Percentiles rank a stretch among this genome's conserved stretches.
These are phyloP conservation scores for Philonicus albiceps DNA, from an alignment of 2,888 invertebrate genomes.

Conservation along the genomic window DNA sequence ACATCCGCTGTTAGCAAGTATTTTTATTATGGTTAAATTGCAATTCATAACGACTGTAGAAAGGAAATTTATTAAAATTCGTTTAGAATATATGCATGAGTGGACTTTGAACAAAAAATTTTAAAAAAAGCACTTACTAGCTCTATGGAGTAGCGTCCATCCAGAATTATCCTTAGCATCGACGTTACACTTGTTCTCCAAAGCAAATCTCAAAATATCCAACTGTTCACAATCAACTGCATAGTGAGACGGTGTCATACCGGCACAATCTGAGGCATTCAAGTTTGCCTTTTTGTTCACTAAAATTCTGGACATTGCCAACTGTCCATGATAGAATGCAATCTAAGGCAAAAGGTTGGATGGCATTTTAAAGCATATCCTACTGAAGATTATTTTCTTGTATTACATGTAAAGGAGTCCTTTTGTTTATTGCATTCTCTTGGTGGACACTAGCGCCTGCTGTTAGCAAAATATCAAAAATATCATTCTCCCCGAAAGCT, in stretches of 20 bases:
- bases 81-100: neutral
- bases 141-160: slow-evolving; percentile 60
- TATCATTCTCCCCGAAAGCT: slow-evolving; percentile 57
- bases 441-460: slow-evolving; percentile 58
- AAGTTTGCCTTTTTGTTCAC: slow-evolving; percentile 60
- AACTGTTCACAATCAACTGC: slow-evolving; percentile 60
- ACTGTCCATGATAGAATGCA: slow-evolving; percentile 59
- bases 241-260: slow-evolving; percentile 60
- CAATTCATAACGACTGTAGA: slow-evolving; percentile 57
- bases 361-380: neutral
- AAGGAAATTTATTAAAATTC: neutral
- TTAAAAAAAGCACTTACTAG: slow-evolving; percentile 53
- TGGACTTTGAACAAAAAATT: too few relatives aligned
- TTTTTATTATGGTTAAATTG: slow-evolving; percentile 56
- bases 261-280: slow-evolving; percentile 58
- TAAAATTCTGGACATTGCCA: slow-evolving; percentile 59
- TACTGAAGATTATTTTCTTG: neutral
- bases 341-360: slow-evolving; percentile 52
- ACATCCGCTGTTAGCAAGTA: slow-evolving; percentile 57
- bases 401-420: slow-evolving; percentile 60
- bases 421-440: slow-evolving; percentile 57
- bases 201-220: slow-evolving; percentile 59
- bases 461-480: slow-evolving; percentile 58
- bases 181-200: slow-evolving; percentile 58
- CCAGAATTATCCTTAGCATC: slow-evolving; percentile 58